Conservation (phyloP, 1,140 invertebrate species). For the Dinothrombium tinctorium region DNA sequence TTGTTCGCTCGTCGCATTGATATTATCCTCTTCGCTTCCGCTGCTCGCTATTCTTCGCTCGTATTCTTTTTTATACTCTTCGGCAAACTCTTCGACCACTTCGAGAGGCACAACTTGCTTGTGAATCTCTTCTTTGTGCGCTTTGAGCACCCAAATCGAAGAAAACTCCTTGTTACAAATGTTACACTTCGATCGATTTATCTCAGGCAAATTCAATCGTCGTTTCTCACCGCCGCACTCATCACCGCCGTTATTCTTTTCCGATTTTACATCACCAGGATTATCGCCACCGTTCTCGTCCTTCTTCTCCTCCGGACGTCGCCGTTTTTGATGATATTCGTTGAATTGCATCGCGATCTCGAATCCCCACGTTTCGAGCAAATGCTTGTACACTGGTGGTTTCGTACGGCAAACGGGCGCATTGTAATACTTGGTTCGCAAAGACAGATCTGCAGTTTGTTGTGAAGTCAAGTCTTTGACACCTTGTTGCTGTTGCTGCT, state of each 20-base stretch:
- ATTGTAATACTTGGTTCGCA: conserved; percentile 7
- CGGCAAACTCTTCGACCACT: conserved; percentile 68
- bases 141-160: conserved; percentile 81
- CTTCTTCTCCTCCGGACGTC: conserved; percentile 8
- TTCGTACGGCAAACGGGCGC: conserved; percentile 10
- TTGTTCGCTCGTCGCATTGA: conserved; percentile 18
- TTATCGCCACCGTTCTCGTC: conserved; percentile 8
- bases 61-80: conserved; percentile 63
- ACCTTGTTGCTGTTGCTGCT: conserved; percentile 13
- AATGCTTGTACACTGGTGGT: conserved; percentile 41
- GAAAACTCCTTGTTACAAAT: conserved; percentile 81
- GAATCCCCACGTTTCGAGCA: conserved; percentile 77
- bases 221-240: conserved; percentile 1
- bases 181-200: conserved; percentile 50
- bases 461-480: no score
- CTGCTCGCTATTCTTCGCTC: conserved; percentile 38
- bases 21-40: conserved; percentile 22
- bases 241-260: conserved; percentile 11
- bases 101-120: conserved; percentile 65
- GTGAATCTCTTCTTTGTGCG: conserved; percentile 84
- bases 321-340: conserved; percentile 51
- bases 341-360: conserved; percentile 91
- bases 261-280: conserved; percentile 7
- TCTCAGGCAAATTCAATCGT: conserved; percentile 28
- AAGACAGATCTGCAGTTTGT: conserved; percentile 2